Base-by-base conservation (phyloP, 1,140 invertebrate species). In the Bombus waltoni region DNA sequence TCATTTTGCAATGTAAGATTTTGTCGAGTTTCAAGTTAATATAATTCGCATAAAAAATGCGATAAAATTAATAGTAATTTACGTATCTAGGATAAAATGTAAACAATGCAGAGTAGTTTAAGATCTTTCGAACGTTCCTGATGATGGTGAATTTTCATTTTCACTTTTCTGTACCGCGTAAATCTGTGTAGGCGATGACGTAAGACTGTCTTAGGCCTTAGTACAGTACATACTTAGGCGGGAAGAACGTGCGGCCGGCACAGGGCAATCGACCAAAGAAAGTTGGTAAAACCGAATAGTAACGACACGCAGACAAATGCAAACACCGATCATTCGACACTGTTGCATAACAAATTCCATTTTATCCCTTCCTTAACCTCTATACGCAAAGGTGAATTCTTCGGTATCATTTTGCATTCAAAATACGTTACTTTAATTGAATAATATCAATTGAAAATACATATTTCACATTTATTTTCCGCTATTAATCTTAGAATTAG, bases 61-160 rank as follows among this genome's bases (percentile, higher is more conserved):
- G n/a, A 75, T 28, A 5, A 40, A 28, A 25, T 15, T 22, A 53
- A 22, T 13, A 28, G 11, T 42, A 65, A 11, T n/a, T 22, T 2
- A 1, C 9, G 11, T 25, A 76, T n/a, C 8, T 38, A 28, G 38
- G 3, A 68, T 25, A 28, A 40, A 38, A 11, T 40, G 22, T 40
- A 35, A 32, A 53, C 47, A 22, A 53, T 53, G 18, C 18, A 22
- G 18, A 53, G 18, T 53, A 53, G 18, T 53, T 18, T 53, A 22
- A 53, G 18, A 53, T 22, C 5, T 53, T 53, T 53, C 47, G 18
- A 18, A 53, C 47, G 25, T 44, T 84, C 18, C 62, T 40, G n/a
- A 59, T 40, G n/a, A 59, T 40, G 57, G 10, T 78, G 62, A 89
- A 89, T 89, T 89, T 89, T 84, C 71, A 83, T 83, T 88, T 89